A percentile compares a stretch with the other conserved stretches of the same genome.
Evolutionary conservation across 2,888 invertebrate genomes (phyloP).

Genomic region (Prenolepis imparis): DNA sequence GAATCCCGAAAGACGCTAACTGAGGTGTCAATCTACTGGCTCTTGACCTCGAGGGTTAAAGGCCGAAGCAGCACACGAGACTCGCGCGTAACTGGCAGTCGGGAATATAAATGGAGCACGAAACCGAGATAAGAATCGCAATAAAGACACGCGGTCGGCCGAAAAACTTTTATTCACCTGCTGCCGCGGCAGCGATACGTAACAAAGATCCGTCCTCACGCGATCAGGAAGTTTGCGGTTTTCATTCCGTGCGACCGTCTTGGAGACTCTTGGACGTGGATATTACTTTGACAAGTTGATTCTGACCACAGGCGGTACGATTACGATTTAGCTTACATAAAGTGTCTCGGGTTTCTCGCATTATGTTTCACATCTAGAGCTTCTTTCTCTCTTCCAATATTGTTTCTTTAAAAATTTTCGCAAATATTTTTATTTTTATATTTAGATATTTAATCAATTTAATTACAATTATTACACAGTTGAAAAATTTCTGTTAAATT

Average conservation of each 20-base stretch:
- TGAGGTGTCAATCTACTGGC: constrained; percentile 30
- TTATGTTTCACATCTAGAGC: not conserved
- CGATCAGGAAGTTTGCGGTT: constrained; percentile 73
- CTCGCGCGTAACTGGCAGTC: constrained; percentile 27
- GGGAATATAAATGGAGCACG: constrained; percentile 12
- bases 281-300: constrained; percentile 76
- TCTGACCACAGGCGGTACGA: constrained; percentile 40
- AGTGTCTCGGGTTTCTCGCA: not conserved
- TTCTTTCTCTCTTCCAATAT: not conserved
- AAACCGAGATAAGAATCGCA: constrained; percentile 37
- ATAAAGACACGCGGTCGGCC: not conserved
- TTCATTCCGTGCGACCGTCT: constrained; percentile 65
- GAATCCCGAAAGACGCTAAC: constrained; percentile 39
- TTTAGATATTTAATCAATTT: not conserved
- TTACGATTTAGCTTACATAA: not conserved
- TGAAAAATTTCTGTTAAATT: too few species aligned
- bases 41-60: constrained; percentile 44
- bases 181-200: constrained; percentile 32
- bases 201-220: constrained; percentile 63
- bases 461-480: not conserved
- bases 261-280: constrained; percentile 61
- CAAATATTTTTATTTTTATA: not conserved
- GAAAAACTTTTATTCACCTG: constrained; percentile 68
- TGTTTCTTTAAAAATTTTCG: not conserved
- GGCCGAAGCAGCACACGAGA: constrained; percentile 5